A percentile compares a stretch with the other conserved stretches of the same genome.
These are phyloP conservation scores for Machaerirhynchus nigripectus DNA, from an alignment of 2,113 vertebrate genomes.

Conservation along the genomic window DNA sequence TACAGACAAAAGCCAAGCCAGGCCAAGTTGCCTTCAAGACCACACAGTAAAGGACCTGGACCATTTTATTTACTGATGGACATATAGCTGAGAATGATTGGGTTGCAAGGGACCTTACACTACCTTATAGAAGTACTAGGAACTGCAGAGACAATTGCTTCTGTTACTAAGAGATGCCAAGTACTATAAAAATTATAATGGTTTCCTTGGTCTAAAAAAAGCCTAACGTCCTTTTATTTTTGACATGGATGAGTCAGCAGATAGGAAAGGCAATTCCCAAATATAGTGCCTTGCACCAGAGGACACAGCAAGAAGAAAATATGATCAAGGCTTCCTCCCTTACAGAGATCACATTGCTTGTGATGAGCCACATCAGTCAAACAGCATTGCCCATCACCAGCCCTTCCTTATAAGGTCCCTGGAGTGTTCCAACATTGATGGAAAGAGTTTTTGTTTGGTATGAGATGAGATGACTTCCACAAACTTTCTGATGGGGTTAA, in stretches of 20 bases:
- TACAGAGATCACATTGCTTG: not conserved
- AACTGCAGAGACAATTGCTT: not conserved
- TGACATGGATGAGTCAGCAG: conserved; percentile 49
- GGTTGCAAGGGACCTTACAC: not conserved
- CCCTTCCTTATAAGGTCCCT: not conserved
- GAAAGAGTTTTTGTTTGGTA: not conserved
- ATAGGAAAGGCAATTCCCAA: conserved; percentile 12
- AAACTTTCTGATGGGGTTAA: not conserved
- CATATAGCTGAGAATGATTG: not conserved
- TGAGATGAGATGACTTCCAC: not conserved
- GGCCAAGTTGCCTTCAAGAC: not conserved
- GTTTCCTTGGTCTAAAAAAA: conserved; percentile 14
- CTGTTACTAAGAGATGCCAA: not conserved
- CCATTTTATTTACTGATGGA: not conserved
- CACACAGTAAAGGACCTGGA: not conserved
- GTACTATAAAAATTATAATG: not conserved
- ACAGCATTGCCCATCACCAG: not conserved
- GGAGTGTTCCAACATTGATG: not conserved
- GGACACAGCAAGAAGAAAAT: not conserved
- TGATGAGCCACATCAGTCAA: not conserved
- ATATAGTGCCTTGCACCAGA: conserved; percentile 7
- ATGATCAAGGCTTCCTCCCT: not conserved
- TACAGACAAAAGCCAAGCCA: not conserved
- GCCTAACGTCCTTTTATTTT: not conserved
- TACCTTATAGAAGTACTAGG: not conserved